Percentiles rank a stretch among this genome's conserved stretches.
Evolutionary conservation across 2,113 vertebrate genomes (phyloP).

Genomic region (Ariopsis seemanni): DNA sequence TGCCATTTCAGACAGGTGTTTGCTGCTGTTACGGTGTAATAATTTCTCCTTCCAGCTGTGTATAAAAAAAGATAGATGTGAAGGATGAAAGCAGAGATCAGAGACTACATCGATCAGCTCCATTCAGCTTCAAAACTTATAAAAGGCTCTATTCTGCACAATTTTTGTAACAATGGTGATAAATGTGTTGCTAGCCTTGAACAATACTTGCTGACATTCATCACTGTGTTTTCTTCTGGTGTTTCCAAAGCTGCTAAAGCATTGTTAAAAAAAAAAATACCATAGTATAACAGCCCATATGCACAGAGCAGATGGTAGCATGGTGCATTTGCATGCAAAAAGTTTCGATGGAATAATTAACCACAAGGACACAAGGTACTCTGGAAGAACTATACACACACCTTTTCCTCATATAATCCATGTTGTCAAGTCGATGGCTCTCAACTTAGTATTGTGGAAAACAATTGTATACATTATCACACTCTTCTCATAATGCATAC

Average conservation of each 20-base stretch:
- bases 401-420: background rate
- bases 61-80: constrained; percentile 26
- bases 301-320: constrained; percentile 6
- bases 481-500: background rate
- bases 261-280: background rate
- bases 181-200: background rate
- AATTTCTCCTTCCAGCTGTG: constrained; percentile 64
- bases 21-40: constrained; percentile 69
- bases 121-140: constrained; percentile 12
- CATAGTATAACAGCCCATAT: background rate
- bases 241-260: constrained; percentile 10
- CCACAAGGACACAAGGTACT: background rate
- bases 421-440: background rate
- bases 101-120: background rate
- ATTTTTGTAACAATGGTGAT: background rate
- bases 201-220: background rate
- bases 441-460: background rate
- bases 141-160: constrained; percentile 1
- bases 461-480: background rate
- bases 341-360: background rate
- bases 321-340: constrained; percentile 6
- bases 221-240: background rate
- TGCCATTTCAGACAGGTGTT: constrained; percentile 63
- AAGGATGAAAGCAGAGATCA: constrained; percentile 31
- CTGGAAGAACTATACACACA: background rate